phyloP scores from a whole-genome alignment of 2,888 invertebrate species.

The Drosophila formosana region DNA sequence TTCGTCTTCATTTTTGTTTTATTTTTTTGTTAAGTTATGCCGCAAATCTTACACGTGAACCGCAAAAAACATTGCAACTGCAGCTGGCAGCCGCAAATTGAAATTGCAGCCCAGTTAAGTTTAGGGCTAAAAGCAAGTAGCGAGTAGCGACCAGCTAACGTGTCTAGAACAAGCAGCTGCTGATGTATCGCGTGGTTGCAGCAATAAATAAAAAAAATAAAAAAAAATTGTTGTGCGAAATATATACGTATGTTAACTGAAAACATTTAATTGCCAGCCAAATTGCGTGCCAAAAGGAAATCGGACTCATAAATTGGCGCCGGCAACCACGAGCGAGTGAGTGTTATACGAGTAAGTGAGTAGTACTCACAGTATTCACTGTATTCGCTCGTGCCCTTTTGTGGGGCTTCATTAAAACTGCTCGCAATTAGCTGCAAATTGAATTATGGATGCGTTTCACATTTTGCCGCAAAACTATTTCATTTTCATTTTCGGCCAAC shows the following conservation, averaged over 20 bases:
- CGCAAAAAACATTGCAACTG: constrained; percentile 37
- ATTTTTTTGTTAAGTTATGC: constrained; percentile 40
- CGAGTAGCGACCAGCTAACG: background rate
- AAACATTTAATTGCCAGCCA: constrained; percentile 49
- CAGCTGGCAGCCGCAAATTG: constrained; percentile 48
- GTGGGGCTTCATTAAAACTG: constrained; percentile 60
- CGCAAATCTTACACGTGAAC: constrained; percentile 70
- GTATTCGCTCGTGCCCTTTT: background rate
- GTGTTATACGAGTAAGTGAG: background rate
- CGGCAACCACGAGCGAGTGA: constrained; percentile 1
- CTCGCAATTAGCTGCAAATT: constrained; percentile 71
- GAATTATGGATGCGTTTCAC: constrained; percentile 67
- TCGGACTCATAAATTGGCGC: constrained; percentile 49
- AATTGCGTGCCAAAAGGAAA: constrained; percentile 54
- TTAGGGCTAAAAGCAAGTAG: constrained; percentile 22
- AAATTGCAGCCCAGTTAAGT: constrained; percentile 53
- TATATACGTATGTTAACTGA: constrained; percentile 5
- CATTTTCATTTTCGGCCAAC: constrained; percentile 61
- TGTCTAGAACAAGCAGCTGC: constrained; percentile 2
- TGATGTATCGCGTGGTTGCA: constrained; percentile 24
- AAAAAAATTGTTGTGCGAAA: constrained; percentile 9
- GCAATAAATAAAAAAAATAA: too few species aligned
- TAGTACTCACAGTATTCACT: background rate
- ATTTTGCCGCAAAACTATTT: constrained; percentile 64
- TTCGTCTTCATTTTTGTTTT: background rate